Conservation (phyloP, 2,888 invertebrate species). For the Zhuqinia jingwanae region DNA sequence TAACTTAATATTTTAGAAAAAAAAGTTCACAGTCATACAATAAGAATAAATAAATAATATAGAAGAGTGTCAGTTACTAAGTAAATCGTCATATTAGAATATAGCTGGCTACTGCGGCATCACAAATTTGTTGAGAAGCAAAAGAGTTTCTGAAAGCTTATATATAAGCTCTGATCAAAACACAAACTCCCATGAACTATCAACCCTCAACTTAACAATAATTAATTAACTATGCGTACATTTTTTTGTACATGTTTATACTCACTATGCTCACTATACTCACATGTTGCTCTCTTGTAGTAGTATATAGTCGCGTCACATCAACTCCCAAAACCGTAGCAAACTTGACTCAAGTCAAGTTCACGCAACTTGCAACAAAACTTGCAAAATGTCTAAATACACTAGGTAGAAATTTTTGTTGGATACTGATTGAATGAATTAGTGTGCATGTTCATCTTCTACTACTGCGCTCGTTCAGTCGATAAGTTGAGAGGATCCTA, state of each 20-base stretch:
- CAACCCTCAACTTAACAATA: slow-evolving; percentile 56
- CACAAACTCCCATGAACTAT: slow-evolving; percentile 64
- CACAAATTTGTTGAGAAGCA: slow-evolving; percentile 32
- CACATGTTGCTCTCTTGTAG: no score
- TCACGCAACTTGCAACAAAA: background rate
- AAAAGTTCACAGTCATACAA: background rate
- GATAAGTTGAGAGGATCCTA: background rate
- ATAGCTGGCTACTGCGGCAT: background rate
- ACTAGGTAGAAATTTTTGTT: no score
- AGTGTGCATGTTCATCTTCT: background rate
- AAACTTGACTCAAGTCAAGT: background rate
- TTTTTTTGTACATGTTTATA: background rate
- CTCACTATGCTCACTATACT: no score
- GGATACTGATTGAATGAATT: background rate
- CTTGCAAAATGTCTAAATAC: slow-evolving; percentile 4
- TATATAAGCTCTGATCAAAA: no score
- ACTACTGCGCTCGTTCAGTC: background rate
- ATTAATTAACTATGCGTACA: no score
- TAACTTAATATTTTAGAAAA: slow-evolving; percentile 1
- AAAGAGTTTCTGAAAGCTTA: no score
- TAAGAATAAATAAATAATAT: background rate
- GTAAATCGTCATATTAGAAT: background rate
- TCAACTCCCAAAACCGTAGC: no score
- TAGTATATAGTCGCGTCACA: no score
- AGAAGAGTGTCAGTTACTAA: background rate